A percentile compares a stretch with the other conserved stretches of the same genome.
Evolutionary conservation across 2,888 invertebrate genomes (phyloP).

Genomic region (Apomyelois bistriatella): DNA sequence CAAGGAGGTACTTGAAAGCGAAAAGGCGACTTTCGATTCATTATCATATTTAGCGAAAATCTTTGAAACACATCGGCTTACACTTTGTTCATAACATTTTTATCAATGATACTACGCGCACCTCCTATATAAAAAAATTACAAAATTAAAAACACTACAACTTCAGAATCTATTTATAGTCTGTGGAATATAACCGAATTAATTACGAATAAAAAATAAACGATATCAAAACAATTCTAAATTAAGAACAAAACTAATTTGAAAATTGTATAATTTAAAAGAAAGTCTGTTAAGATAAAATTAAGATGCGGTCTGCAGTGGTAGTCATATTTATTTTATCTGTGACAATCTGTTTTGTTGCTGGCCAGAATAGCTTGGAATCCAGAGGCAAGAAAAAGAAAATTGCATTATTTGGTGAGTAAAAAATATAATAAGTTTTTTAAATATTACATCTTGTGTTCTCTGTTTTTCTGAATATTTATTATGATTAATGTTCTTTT

Average conservation of each 20-base stretch:
- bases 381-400: constrained; percentile 67
- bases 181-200: not conserved
- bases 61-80: constrained; percentile 14
- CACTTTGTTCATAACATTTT: constrained; percentile 9
- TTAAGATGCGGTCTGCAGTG: not conserved
- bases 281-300: constrained; percentile 19
- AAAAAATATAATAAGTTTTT: not conserved
- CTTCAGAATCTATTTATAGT: no score
- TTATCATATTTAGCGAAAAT: constrained; percentile 33
- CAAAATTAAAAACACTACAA: not conserved
- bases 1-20: constrained; percentile 27
- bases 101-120: constrained; percentile 3
- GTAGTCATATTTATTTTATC: constrained; percentile 29
- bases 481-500: not conserved
- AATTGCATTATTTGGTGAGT: constrained; percentile 61
- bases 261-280: constrained; percentile 13
- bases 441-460: no score
- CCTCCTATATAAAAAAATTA: not conserved
- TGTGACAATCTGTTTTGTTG: constrained; percentile 30
- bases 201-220: not conserved
- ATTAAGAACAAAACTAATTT: constrained; percentile 1
- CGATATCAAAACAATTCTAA: not conserved
- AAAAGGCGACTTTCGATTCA: constrained; percentile 33
- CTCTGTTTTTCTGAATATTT: no score
- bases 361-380: constrained; percentile 38